Evolutionary conservation across 2,888 invertebrate species (phyloP).

Genomic region (Zonitis immaculata): DNA sequence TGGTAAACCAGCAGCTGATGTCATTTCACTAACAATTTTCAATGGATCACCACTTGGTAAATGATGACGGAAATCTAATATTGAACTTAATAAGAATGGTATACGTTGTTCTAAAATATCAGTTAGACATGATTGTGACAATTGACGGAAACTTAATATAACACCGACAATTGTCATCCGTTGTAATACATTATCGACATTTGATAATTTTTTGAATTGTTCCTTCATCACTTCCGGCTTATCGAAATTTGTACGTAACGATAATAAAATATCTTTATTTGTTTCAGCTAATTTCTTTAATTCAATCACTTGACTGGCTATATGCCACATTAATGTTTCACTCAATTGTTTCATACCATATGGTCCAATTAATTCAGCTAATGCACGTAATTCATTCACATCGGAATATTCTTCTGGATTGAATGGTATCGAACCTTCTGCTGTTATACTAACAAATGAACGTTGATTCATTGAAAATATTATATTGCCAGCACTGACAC

Average conservation of each 20-base stretch:
- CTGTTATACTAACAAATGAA: constrained; percentile 91
- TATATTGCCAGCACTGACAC: constrained; percentile 93
- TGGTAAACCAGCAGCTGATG: constrained; percentile 88
- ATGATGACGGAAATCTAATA: constrained; percentile 91
- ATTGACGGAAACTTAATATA: constrained; percentile 89
- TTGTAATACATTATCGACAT: constrained; percentile 92
- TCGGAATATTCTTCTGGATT: constrained; percentile 98
- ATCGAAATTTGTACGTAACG: constrained; percentile 93
- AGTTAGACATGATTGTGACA: constrained; percentile 89
- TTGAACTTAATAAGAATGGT: constrained; percentile 92
- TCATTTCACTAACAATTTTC: constrained; percentile 94
- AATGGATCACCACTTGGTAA: constrained; percentile 84
- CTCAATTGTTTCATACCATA: constrained; percentile 97
- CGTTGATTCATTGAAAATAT: constrained; percentile 95
- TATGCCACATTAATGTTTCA: constrained; percentile 98
- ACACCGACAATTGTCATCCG: constrained; percentile 98
- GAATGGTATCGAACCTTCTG: constrained; percentile 88
- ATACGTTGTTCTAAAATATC: constrained; percentile 92
- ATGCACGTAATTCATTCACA: constrained; percentile 86
- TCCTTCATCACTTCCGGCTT: constrained; percentile 99
- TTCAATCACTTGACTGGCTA: constrained; percentile 96
- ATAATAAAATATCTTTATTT: constrained; percentile 89
- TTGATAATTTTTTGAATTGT: constrained; percentile 81
- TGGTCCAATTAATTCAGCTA: constrained; percentile 96
- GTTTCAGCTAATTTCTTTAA: constrained; percentile 84